Base-by-base conservation (phyloP, 2,888 invertebrate species). In the Amphipoea oculea region DNA sequence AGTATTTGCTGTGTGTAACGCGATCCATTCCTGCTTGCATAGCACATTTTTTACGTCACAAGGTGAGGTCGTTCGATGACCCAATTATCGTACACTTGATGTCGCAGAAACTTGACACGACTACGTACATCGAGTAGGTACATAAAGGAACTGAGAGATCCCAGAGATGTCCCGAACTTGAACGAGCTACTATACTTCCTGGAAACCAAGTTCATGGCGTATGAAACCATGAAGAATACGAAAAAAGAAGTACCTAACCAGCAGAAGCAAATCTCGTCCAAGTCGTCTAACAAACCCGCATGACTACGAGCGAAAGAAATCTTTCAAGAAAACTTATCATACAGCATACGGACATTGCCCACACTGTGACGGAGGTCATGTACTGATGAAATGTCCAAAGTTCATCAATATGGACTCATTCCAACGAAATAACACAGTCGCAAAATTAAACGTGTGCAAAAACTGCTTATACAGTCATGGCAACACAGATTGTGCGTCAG, bases 211-310 rank as follows among this genome's bases (percentile, higher is more conserved):
- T 71, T 60, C n/a, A 57, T 62, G 60, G 62, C 45, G 3, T 72
- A 62, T 29, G 60, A 62, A 72, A 57, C 60, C 40, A 71, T 60
- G 42, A 42, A 42, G 1, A 71, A 71, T 20, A n/a, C n/a, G 42
- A 71, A 71, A 60, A 71, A 36, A 17, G 71, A 60, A 71, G 57
- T 42, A 42, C 71, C 42, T 1, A 71, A 42, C n/a, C 71, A 71
- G 4, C 71, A 29, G 11, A 60, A 60, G 57, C 57, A 60, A 60
- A 2, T 23, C 42, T 9, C 42, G 36, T n/a, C n/a, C 17, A 60
- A 60, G 42, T 2, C 42, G 6, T 60, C 29, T 60, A 60, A 29
- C 29, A 72, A 45, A 62, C 20, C 60, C 2, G 36, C 71, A 71
- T n/a, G n/a, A 42, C 17, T 17, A 42, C 42, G 42, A 57, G 70